Percentiles rank a stretch among this genome's conserved stretches.
Evolutionary conservation across 2,888 invertebrate species (phyloP).

Genomic region (Synergus laeviventris): DNA sequence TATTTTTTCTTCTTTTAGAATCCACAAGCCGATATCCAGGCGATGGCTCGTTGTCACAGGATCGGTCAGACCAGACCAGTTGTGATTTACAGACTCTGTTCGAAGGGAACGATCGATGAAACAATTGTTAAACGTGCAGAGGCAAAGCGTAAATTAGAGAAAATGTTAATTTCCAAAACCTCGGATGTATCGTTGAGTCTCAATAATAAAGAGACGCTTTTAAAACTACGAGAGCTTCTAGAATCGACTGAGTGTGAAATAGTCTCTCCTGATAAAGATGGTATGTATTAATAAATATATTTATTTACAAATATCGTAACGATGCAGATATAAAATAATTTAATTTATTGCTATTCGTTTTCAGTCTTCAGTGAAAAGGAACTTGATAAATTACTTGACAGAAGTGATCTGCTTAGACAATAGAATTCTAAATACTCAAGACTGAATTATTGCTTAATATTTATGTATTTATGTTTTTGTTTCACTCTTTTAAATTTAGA

Average conservation of each 20-base stretch:
- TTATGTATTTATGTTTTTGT: background rate
- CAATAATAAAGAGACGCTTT: conserved; percentile 48
- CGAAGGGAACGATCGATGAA: conserved; percentile 83
- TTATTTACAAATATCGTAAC: conserved; percentile 56
- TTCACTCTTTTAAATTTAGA: background rate
- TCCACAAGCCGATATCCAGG: conserved; percentile 84
- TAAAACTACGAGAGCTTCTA: conserved; percentile 65
- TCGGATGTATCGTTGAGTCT: background rate
- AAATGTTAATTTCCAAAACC: conserved; percentile 79
- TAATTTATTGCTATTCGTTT: conserved; percentile 48
- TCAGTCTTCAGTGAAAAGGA: conserved; percentile 76
- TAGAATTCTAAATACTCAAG: background rate
- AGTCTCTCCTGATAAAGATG: conserved; percentile 61
- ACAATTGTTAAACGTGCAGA: conserved; percentile 79
- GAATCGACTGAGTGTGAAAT: conserved; percentile 61
- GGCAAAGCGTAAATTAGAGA: conserved; percentile 83
- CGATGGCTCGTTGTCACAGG: conserved; percentile 85
- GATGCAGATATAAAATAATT: background rate
- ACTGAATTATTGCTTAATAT: background rate
- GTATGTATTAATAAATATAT: conserved; percentile 55
- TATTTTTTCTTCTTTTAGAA: conserved; percentile 77
- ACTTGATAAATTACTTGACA: conserved; percentile 75
- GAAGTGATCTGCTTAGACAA: conserved; percentile 66
- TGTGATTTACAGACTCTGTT: conserved; percentile 81
- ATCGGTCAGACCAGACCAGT: conserved; percentile 85